Evolutionary conservation across 2,888 invertebrate genomes (phyloP).

Genomic region (Subacronicta megacephala): DNA sequence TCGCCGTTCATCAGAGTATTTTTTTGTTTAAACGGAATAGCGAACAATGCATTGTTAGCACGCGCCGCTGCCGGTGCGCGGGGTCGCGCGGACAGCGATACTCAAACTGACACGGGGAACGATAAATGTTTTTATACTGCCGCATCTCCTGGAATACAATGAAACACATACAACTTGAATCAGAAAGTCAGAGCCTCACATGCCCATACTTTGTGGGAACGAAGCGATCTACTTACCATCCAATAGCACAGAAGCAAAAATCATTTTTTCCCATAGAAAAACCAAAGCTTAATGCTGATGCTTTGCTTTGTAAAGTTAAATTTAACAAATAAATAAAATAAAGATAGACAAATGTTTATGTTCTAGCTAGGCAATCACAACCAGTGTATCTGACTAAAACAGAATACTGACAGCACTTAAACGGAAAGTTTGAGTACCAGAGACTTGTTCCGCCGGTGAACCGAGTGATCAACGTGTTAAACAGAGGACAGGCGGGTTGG

Average conservation of each 20-base stretch:
- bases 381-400: neutral
- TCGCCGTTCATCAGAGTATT: conserved; percentile 19
- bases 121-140: neutral
- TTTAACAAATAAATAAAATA: no score
- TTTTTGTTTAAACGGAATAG: conserved; percentile 16
- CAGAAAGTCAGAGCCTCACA: no score
- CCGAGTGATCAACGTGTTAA: conserved; percentile 9
- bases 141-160: neutral
- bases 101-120: neutral
- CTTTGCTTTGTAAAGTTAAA: no score
- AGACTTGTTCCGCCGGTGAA: neutral
- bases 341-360: no score
- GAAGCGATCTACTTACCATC: no score
- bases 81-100: neutral
- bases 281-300: no score
- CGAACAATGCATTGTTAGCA: conserved; percentile 24
- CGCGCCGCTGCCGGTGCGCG: conserved; percentile 9
- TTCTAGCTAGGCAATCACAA: no score
- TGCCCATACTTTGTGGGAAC: no score
- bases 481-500: conserved; percentile 7
- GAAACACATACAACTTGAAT: no score
- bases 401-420: neutral
- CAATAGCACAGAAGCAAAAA: no score
- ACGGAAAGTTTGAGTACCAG: conserved; percentile 15
- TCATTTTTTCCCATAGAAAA: no score